Base-by-base conservation (phyloP, 2,113 vertebrate species). In the Myrmecobius fasciatus region DNA sequence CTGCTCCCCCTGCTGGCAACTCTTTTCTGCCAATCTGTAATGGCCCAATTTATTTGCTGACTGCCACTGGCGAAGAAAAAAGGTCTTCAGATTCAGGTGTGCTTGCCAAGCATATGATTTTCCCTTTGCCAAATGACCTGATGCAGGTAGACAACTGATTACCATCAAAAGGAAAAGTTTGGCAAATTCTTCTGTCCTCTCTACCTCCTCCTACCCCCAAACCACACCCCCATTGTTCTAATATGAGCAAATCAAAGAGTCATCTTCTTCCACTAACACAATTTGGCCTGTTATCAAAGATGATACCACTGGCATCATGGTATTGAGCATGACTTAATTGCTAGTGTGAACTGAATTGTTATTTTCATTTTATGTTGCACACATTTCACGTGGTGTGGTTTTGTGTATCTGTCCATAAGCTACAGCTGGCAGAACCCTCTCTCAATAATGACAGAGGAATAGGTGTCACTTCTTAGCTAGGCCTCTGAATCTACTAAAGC, bases 61-160 rank as follows among this genome's bases (percentile, higher is more conserved):
- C n/a, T 89, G 54, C 26, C 92, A 95, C 52, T 91, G 25, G 75
- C 46, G 60, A 92, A 95, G 25, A 96, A 24, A 51, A 12, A 91
- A 49, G 28, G 25, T 26, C 60, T 96, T 89, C 88, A 47, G 89
- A 91, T 60, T 5, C 25, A 56, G 49, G 26, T 95, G 28, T 95
- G 20, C 17, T 60, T 88, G 56, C 90, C 89, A 36, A 75, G 67
- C 31, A 89, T 47, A 93, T 92, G 54, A 46, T 52, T 67, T 31
- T 24, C 6, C 31, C 51, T 91, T 83, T 83, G n/a, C 67, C 67
- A 83, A 83, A 83, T 83, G 11, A 52, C 91, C 47, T 48, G 93
- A 75, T 88, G 88, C 67, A 89, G 53, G 22, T 47, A 48, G 22
- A 96, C 91, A 67, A 36, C 47, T 83, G 91, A 94, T 36, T 43